phyloP scores from a whole-genome alignment of 2,888 invertebrate genomes.

The Stenolophus ochropezus region DNA sequence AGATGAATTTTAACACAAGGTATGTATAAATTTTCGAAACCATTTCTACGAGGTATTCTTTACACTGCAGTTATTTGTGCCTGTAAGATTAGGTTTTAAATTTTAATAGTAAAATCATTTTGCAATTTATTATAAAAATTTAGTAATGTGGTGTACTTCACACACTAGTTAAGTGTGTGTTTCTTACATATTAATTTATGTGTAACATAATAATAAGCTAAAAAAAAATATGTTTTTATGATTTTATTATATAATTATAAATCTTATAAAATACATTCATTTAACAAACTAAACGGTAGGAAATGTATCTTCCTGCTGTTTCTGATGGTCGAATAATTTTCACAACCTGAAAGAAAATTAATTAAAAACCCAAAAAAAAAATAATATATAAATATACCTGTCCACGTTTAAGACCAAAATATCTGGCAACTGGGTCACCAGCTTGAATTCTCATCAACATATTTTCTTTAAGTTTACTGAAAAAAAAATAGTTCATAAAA shows the following conservation, averaged over 20 bases:
- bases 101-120: no score
- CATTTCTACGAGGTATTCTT: no score
- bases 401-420: conserved; percentile 98
- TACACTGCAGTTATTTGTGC: no score
- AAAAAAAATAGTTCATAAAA: not conserved
- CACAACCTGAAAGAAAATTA: conserved; percentile 84
- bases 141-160: no score
- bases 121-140: no score
- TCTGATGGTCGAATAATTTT: conserved; percentile 98
- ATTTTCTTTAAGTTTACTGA: conserved; percentile 96
- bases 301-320: conserved; percentile 98
- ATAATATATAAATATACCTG: conserved; percentile 78
- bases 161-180: no score
- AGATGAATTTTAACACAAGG: no score
- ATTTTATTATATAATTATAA: not conserved
- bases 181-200: no score
- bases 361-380: conserved; percentile 45
- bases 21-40: no score
- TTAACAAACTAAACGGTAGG: conserved; percentile 94
- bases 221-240: not conserved
- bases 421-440: conserved; percentile 98
- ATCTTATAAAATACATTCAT: conserved; percentile 37
- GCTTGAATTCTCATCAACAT: conserved; percentile 99
- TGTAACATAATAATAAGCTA: not conserved
- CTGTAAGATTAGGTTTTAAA: no score